Evolutionary conservation across 2,797 vertebrate genomes (phyloP), one percentile per base, ranked within the genome.

Genomic region (Acipenser transmontanus): DNA sequence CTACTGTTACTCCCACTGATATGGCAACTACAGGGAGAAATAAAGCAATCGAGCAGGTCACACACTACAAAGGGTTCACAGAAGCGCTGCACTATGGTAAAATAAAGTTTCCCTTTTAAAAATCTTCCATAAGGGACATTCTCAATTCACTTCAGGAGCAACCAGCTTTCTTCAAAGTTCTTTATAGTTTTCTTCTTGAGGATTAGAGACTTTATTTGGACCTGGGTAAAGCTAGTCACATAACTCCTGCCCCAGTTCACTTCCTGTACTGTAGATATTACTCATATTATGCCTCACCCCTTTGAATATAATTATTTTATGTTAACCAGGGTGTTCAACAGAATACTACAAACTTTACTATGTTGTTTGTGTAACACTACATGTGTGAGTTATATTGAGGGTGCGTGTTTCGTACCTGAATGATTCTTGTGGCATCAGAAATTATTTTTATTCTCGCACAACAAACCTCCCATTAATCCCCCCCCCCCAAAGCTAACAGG

Each of bases 1-100:
- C 0, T 1, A 80, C 6, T 0, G 85, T 83, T 66, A 88, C 86
- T 1, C 85, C 87, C 6, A 90, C 68, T n/a, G 85, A 86, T 54
- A 90, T 84, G 34, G 78, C 85, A 60, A 82, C 88, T 89, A 74
- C 49, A 65, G 10, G 47, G 50, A 59, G 3, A 68, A 47, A 59
- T 13, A n/a, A 61, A 34, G 34, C 34, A 34, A 34, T 34, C 34
- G 4, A 34, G 34, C 34, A 34, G 34, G 34, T 34, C 34, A 34
- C 34, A 34, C 34, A 34, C 34, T 34, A 34, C 34, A 4, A 4
- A 34, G 34, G 3, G 34, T 34, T 34, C 34, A 34, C 34, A 34
- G 51, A 4, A 54, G 12, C 1, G 51, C 51, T 8, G 51, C 12
- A 8, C 2, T 8, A 54, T 17, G 17, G 34, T 34, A 34, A 34